Base-by-base conservation (phyloP, 2,888 invertebrate species). In the Callinectes sapidus region DNA sequence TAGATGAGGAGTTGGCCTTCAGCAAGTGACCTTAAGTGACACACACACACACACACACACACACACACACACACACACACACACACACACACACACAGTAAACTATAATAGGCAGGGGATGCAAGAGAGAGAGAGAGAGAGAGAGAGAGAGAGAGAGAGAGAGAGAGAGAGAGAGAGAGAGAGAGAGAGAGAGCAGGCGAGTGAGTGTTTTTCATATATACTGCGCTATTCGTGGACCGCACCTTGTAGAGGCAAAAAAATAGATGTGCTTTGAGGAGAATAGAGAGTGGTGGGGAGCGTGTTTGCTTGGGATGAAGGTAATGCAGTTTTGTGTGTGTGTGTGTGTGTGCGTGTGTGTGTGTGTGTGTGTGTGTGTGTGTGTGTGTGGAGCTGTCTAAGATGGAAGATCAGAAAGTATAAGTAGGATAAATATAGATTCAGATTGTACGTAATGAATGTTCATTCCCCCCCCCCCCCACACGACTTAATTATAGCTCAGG, bases 341-440 rank as follows among this genome's bases (percentile, higher is more conserved):
- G 71, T 71, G 71, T 71, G 71, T 71, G 71, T 71, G 71, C 28
- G 71, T 71, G 23, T 71, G 71, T 71, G 71, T 71, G 61, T 90
- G 61, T 90, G 61, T 90, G 61, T 90, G 61, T 90, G 61, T 90
- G 61, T 90, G 35, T 90, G 61, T 90, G 61, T 90, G 61, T 90
- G 61, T 90, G 61, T 90, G 48, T 71, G 61, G 5, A 23, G 61
- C 18, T 18, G 61, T 23, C 61, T 61, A 23, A 23, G 23, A 8
- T 48, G 48, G 48, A 48, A 42, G 42, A 48, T 48, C 10, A 48
- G 48, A 48, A 10, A 48, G 10, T 10, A 48, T 48, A 48, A 48
- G 10, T 8, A 10, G 10, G 48, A 48, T 39, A 8, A 8, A 48
- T 48, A 48, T 48, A 48, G 10, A 48, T 48, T 10, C 10, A 48